A percentile compares a stretch with the other conserved stretches of the same genome.
These are phyloP conservation scores for Acanthaster planci DNA, from an alignment of 35 echinoderm and acorn worm genomes.

Conservation along the genomic window DNA sequence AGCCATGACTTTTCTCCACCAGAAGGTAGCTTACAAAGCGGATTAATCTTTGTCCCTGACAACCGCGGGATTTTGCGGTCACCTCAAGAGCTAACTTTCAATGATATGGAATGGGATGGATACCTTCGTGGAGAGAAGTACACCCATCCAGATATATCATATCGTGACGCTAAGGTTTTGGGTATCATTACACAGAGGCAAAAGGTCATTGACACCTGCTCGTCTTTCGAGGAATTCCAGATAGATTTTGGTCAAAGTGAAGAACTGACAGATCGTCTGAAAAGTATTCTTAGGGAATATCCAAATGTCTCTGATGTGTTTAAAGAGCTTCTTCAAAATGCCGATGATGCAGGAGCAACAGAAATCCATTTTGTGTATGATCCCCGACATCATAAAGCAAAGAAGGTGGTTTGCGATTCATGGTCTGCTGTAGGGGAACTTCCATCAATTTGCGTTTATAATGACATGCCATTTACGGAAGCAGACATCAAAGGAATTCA, in stretches of 20 bases:
- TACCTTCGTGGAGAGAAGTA: not conserved
- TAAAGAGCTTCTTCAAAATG: constrained; percentile 88
- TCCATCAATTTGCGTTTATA: constrained; percentile 76
- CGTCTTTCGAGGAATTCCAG: constrained; percentile 13
- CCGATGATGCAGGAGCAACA: constrained; percentile 75
- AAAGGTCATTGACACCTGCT: constrained; percentile 34
- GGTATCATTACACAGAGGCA: constrained; percentile 46
- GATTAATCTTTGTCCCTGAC: constrained; percentile 49
- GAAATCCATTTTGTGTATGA: constrained; percentile 77
- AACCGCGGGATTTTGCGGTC: not conserved
- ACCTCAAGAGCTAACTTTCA: constrained; percentile 36
- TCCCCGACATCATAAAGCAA: constrained; percentile 46
- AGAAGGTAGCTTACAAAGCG: not conserved
- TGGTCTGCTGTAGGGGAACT: not conserved
- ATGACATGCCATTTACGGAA: constrained; percentile 75
- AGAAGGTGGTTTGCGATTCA: constrained; percentile 38
- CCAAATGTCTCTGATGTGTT: constrained; percentile 44
- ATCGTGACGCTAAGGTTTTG: constrained; percentile 42
- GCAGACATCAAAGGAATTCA: constrained; percentile 85
- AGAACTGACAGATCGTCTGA: constrained; percentile 63
- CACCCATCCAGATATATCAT: constrained; percentile 47
- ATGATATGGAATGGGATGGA: constrained; percentile 47
- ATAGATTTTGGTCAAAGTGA: constrained; percentile 77
- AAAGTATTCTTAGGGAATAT: constrained; percentile 59
- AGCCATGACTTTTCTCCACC: too few relatives aligned